Evolutionary conservation across 2,888 invertebrate species (phyloP), one percentile per base, ranked within the genome.

Genomic region (Aporophyla lueneburgensis): DNA sequence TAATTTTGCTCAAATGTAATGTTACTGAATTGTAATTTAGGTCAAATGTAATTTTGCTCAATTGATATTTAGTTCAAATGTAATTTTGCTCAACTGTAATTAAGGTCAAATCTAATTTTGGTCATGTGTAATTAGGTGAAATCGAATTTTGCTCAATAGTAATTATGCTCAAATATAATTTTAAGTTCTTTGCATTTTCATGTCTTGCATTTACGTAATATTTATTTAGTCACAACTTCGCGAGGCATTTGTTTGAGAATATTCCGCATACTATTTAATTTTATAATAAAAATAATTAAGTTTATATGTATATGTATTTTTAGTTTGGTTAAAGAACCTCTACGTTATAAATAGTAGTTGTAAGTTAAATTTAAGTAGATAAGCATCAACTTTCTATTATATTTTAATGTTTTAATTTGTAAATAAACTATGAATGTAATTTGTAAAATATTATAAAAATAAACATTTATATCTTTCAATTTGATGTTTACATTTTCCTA

Each of bases 141-240:
- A n/a, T n/a, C n/a, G n/a, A 51, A 53, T 49, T 54, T 59, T 33
- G 16, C 40, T 76, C 27, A 51, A 51, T 16, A 19, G 9, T 19
- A 58, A 27, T 16, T 58, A 9, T 19, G 24, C 16, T 58, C 16
- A 16, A 58, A 58, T 58, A 7, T 16, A 16, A 33, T 0, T 63
- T 21, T 56, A 61, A 61, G 16, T n/a, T 53, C 5, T 1, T 56
- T 53, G 56, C 65, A 59, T 65, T 70, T 61, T 62, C 43, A 62
- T 66, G 40, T 40, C 9, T 62, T 81, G 59, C 66, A 80, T 80
- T 67, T 82, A 76, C 58, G 16, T 49, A 33, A 71, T 77, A 82
- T 80, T 80, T 80, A 82, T 82, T 77, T 62, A 51, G 51, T 54
- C 5, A 12, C 33, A 12, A 59, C 33, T 21, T 21, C 59, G 33